phyloP scores from a whole-genome alignment of 2,888 invertebrate genomes.

The Torymus auratus region DNA sequence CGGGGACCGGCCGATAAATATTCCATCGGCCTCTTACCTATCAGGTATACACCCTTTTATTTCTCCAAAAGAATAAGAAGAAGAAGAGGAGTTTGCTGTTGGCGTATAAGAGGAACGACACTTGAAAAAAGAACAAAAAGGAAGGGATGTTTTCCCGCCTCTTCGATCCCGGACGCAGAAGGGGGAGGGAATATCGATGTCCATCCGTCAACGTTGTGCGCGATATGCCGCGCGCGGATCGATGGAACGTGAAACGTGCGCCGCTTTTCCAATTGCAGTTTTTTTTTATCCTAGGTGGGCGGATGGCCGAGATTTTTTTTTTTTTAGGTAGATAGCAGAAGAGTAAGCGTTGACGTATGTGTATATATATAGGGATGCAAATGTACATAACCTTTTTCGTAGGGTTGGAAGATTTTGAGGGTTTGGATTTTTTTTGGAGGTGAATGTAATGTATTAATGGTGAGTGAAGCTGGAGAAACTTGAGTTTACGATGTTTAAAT shows the following conservation, averaged over 20 bases:
- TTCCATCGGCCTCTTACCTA: constrained; percentile 2
- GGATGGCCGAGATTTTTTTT: too few relatives aligned
- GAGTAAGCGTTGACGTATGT: too few relatives aligned
- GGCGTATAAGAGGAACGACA: neutral
- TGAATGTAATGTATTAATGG: too few relatives aligned
- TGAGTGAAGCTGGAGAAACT: too few relatives aligned
- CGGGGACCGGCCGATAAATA: constrained; percentile 11
- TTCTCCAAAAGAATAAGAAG: too few relatives aligned
- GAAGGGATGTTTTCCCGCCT: neutral
- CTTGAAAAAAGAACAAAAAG: constrained; percentile 3
- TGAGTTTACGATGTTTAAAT: too few relatives aligned
- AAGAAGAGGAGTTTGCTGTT: too few relatives aligned
- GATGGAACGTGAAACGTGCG: constrained; percentile 31
- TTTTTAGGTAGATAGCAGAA: too few relatives aligned
- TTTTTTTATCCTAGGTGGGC: neutral
- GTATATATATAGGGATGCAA: neutral
- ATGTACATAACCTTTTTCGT: neutral
- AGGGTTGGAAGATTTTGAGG: neutral
- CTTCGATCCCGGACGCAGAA: neutral
- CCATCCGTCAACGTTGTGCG: constrained; percentile 26
- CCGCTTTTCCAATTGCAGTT: constrained; percentile 33
- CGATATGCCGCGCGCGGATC: neutral
- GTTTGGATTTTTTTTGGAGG: neutral
- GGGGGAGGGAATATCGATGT: constrained; percentile 22
- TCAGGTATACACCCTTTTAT: too few relatives aligned